Conservation (phyloP, 2,888 invertebrate species). For the Eilema caniola region DNA sequence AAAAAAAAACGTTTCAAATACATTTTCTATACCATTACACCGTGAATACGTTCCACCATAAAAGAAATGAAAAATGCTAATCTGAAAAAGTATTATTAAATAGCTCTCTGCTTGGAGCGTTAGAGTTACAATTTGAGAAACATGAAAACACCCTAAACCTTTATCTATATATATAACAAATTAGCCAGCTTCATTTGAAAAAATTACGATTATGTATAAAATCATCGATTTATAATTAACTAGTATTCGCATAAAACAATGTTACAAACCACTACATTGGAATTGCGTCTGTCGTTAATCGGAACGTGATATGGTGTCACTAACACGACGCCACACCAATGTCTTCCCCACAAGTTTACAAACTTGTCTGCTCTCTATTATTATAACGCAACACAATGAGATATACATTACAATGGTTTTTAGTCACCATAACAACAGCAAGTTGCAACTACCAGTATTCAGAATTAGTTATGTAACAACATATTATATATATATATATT, state of each 20-base stretch:
- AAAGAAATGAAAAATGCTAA: not conserved
- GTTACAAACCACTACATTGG: not conserved
- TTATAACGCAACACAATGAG: not conserved
- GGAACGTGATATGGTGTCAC: not conserved
- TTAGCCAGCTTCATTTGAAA: not conserved
- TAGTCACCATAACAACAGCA: not conserved
- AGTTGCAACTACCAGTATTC: not conserved
- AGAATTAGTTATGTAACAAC: not conserved
- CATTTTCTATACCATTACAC: not conserved
- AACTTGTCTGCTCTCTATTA: not conserved
- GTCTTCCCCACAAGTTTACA: constrained; percentile 11
- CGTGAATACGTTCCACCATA: not conserved
- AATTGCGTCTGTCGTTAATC: not conserved
- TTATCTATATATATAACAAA: not conserved
- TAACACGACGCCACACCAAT: not conserved
- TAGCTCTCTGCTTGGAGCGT: not conserved
- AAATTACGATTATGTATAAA: not conserved
- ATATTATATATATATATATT: no score
- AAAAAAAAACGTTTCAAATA: not conserved
- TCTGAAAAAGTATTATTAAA: no score
- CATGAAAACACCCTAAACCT: not conserved
- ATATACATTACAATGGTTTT: not conserved
- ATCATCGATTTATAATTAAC: not conserved
- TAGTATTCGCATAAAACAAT: not conserved
- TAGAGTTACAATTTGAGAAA: no score